These are phyloP conservation scores for Polyommatus iphigenia DNA, from an alignment of 2,888 invertebrate species.

Conservation along the genomic window DNA sequence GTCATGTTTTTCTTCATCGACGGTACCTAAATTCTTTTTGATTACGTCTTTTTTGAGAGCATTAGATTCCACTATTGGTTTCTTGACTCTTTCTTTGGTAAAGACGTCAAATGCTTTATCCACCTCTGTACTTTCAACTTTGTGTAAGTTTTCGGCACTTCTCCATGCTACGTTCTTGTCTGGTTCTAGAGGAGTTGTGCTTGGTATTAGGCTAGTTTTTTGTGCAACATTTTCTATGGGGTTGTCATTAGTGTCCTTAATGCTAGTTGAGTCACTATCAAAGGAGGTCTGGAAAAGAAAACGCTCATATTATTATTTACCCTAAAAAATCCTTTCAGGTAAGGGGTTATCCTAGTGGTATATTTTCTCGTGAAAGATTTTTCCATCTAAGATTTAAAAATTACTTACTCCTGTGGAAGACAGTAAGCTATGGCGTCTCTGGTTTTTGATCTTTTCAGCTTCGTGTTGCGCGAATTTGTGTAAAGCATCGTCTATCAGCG, in stretches of 20 bases:
- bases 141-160: constrained; percentile 56
- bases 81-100: constrained; percentile 68
- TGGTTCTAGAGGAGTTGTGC: constrained; percentile 66
- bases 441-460: constrained; percentile 81
- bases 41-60: constrained; percentile 56
- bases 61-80: constrained; percentile 57
- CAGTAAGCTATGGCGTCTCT: constrained; percentile 65
- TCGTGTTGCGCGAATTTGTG: constrained; percentile 91
- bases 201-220: constrained; percentile 48
- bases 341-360: background rate
- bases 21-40: constrained; percentile 65
- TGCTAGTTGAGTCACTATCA: constrained; percentile 64
- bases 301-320: background rate
- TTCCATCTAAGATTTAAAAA: background rate
- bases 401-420: constrained; percentile 65
- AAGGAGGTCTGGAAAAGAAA: constrained; percentile 61
- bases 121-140: constrained; percentile 49
- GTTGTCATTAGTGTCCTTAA: constrained; percentile 53
- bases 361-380: too few species aligned
- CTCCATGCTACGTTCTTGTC: constrained; percentile 57
- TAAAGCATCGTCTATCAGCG: constrained; percentile 94
- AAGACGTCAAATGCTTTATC: constrained; percentile 76
- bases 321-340: background rate
- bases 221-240: constrained; percentile 42
- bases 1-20: constrained; percentile 61